Conservation (phyloP, 2,888 invertebrate species). For the Poecilus cupreus region DNA sequence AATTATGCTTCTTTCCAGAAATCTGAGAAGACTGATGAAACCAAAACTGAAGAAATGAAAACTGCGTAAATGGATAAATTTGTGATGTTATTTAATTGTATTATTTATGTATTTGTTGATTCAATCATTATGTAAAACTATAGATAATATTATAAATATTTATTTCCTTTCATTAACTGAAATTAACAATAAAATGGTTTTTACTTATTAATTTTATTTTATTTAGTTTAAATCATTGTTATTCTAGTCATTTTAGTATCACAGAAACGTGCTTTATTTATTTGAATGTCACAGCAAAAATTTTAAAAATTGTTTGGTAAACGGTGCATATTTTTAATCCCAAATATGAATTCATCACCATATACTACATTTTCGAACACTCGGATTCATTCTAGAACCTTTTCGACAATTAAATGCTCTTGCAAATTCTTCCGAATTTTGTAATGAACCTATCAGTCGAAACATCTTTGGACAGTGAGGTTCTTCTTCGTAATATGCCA, state of each 20-base stretch:
- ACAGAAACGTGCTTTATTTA: too few relatives aligned
- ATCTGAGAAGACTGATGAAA: not conserved
- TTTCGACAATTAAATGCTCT: conserved; percentile 74
- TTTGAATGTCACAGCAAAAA: too few relatives aligned
- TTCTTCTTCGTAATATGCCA: not conserved
- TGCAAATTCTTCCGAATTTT: conserved; percentile 81
- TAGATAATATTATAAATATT: not conserved
- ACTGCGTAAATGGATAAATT: not conserved
- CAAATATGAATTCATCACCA: not conserved
- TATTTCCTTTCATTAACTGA: not conserved
- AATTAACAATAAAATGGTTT: too few relatives aligned
- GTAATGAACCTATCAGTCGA: conserved; percentile 78
- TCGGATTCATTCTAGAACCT: conserved; percentile 72
- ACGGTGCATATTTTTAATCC: too few relatives aligned
- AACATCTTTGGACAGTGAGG: conserved; percentile 78
- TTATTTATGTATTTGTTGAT: conserved; percentile 4
- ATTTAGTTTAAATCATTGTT: too few relatives aligned
- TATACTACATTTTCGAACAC: conserved; percentile 66
- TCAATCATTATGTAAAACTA: too few relatives aligned
- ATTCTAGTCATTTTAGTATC: too few relatives aligned
- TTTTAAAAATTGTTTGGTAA: too few relatives aligned
- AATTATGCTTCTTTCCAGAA: conserved; percentile 14
- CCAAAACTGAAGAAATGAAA: not conserved
- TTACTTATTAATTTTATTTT: too few relatives aligned
- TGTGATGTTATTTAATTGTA: not conserved